A percentile compares a stretch with the other conserved stretches of the same genome.
Conservation (phyloP, 1,140 invertebrate species). For the Scaptomyza hsui region DNA sequence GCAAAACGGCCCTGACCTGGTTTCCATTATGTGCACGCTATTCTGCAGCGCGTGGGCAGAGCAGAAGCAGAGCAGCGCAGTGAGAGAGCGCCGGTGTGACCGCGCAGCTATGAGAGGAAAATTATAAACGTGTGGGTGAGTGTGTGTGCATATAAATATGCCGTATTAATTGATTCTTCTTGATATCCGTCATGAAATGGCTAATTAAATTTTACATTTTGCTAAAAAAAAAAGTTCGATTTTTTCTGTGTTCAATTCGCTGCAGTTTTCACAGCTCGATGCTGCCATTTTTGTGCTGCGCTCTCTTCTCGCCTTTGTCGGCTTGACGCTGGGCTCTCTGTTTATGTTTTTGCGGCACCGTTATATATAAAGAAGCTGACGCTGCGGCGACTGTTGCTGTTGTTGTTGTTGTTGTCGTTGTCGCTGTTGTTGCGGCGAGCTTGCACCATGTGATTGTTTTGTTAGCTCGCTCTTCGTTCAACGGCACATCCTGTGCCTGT, state of each 20-base stretch:
- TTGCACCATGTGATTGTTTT: conserved; percentile 78
- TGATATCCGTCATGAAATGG: background rate
- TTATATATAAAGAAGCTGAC: conserved; percentile 40
- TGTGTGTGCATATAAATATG: background rate
- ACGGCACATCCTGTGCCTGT: conserved; percentile 57
- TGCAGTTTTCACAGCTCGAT: background rate
- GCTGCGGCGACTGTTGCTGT: conserved; percentile 29
- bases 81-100: conserved; percentile 60
- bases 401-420: conserved; percentile 32
- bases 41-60: conserved; percentile 75
- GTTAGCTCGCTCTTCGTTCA: conserved; percentile 58
- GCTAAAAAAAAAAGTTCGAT: background rate
- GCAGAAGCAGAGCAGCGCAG: conserved; percentile 32
- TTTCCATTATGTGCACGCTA: conserved; percentile 73
- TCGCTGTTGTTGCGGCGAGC: conserved; percentile 52
- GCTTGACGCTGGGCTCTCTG: conserved; percentile 64
- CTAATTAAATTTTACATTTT: background rate
- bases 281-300: conserved; percentile 14
- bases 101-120: conserved; percentile 15
- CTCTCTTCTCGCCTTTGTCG: conserved; percentile 45
- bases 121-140: background rate
- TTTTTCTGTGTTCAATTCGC: background rate
- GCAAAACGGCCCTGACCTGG: conserved; percentile 82
- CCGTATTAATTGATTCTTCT: background rate
- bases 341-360: conserved; percentile 78